A percentile compares a stretch with the other conserved stretches of the same genome.
Evolutionary conservation across 53 echinoderm and acorn worm species (phyloP).

Genomic region (Actinopyga echinites): DNA sequence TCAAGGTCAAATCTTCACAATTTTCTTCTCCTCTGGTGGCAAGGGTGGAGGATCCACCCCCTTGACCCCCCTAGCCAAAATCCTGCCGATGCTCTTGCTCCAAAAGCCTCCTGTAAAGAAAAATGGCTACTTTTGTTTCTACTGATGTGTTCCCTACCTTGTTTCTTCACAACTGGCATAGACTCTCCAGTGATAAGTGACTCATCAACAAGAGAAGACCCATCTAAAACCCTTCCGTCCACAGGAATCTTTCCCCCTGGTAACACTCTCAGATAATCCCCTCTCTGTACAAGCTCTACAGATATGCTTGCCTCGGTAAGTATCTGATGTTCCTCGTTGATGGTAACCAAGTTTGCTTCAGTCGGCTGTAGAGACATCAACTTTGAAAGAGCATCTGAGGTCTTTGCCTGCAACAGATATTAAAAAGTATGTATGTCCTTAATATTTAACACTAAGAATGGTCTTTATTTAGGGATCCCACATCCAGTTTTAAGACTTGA

Average conservation of each 20-base stretch:
- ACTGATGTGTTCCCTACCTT: conserved; percentile 54
- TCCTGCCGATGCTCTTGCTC: no score
- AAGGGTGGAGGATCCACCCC: no score
- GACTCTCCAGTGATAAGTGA: conserved; percentile 96
- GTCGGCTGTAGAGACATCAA: conserved; percentile 93
- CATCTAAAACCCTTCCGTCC: conserved; percentile 94
- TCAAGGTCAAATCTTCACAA: no score
- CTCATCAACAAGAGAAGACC: conserved; percentile 79
- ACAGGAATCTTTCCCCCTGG: conserved; percentile 94
- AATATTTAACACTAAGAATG: no score
- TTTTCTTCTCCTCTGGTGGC: no score
- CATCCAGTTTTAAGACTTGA: no score
- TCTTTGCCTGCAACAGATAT: conserved; percentile 69
- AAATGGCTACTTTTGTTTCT: not conserved
- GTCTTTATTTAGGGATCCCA: no score
- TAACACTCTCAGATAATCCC: conserved; percentile 80
- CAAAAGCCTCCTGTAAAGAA: not conserved
- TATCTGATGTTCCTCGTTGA: conserved; percentile 46
- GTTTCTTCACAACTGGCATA: conserved; percentile 94
- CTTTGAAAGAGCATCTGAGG: conserved; percentile 96
- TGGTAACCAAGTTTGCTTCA: conserved; percentile 82
- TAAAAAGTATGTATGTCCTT: not conserved
- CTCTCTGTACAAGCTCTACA: conserved; percentile 84
- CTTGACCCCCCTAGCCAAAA: no score
- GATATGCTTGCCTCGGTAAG: conserved; percentile 62